Evolutionary conservation across 2,113 vertebrate species (phyloP), one percentile per base, ranked within the genome.

Genomic region (Protobothrops flavoviridis): DNA sequence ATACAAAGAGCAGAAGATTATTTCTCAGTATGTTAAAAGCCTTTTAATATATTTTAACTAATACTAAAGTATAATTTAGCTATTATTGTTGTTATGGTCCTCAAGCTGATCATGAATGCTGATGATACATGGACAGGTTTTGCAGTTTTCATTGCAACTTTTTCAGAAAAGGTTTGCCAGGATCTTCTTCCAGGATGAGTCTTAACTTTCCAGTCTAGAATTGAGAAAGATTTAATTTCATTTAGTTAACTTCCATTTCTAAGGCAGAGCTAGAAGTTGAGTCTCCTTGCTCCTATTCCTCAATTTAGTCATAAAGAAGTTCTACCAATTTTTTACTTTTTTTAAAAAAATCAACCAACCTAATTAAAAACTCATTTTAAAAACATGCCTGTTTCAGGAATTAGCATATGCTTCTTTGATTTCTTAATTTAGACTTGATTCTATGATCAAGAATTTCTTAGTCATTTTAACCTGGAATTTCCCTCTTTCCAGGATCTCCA

Each of bases 401-500:
- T 86, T 86, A 57, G 85, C 61, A 17, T 52, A 5, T 59, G 26
- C 15, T 59, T 50, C 55, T 26, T 45, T 50, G 1, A 59, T 11
- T 86, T 91, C 74, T 91, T 87, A 59, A 59, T 61, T 87, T 87
- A 87, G 85, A 87, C 29, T 92, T 52, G 5, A 11, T 64, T 88
- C 26, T 57, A 88, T 64, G 56, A 52, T 92, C 56, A 92, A 87
- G 85, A 64, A 52, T 53, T 88, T 64, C 26, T 92, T 92, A 87
- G 85, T 87, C 85, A 88, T 64, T 87, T 92, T 23, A 87, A 52
- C 10, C 24, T 87, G 56, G 55, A 92, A 64, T 92, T 92, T 92
- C 61, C 91, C 85, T 92, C 33, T n/a, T 64, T 48, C 43, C 43
- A 43, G 48, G 10, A 91, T 24, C 64, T 39, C 26, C 39, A 45